Conservation (phyloP, 2,113 vertebrate species). For the Caracal caracal region DNA sequence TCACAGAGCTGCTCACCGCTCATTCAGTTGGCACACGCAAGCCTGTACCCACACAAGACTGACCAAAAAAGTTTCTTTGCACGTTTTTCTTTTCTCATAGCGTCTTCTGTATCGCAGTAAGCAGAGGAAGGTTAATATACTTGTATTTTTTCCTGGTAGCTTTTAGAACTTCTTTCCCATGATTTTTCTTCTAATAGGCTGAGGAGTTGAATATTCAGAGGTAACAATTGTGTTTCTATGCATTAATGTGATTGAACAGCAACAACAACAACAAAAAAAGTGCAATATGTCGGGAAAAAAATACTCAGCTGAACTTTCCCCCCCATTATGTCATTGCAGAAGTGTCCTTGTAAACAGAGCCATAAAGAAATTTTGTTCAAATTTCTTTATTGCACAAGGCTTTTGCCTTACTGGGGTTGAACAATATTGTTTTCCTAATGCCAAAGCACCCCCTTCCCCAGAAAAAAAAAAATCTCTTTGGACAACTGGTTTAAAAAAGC, state of each 20-base stretch:
- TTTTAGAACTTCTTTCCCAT: slow-evolving; percentile 84
- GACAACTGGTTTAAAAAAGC: slow-evolving; percentile 69
- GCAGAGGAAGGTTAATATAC: slow-evolving; percentile 78
- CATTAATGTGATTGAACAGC: slow-evolving; percentile 88
- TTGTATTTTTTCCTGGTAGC: slow-evolving; percentile 81
- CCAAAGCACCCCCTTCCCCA: slow-evolving; percentile 84
- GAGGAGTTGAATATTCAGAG: slow-evolving; percentile 80
- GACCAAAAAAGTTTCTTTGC: slow-evolving; percentile 87
- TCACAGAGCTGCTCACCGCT: slow-evolving; percentile 63
- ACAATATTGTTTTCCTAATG: slow-evolving; percentile 80
- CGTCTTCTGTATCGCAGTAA: slow-evolving; percentile 77
- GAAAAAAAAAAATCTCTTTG: slow-evolving; percentile 76
- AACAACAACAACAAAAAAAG: slow-evolving; percentile 81
- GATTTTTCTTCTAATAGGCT: slow-evolving; percentile 73
- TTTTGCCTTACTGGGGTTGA: slow-evolving; percentile 81
- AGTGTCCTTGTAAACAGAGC: slow-evolving; percentile 85
- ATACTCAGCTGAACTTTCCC: slow-evolving; percentile 73
- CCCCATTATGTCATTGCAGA: slow-evolving; percentile 82
- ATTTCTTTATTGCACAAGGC: slow-evolving; percentile 86
- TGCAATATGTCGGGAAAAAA: slow-evolving; percentile 85
- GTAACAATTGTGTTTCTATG: slow-evolving; percentile 84
- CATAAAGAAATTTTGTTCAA: slow-evolving; percentile 85
- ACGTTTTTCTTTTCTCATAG: slow-evolving; percentile 82
- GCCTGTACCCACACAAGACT: slow-evolving; percentile 70
- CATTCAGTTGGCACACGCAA: slow-evolving; percentile 70